Conservation (phyloP, 2,797 vertebrate species). For the Peromyscus attwateri region DNA sequence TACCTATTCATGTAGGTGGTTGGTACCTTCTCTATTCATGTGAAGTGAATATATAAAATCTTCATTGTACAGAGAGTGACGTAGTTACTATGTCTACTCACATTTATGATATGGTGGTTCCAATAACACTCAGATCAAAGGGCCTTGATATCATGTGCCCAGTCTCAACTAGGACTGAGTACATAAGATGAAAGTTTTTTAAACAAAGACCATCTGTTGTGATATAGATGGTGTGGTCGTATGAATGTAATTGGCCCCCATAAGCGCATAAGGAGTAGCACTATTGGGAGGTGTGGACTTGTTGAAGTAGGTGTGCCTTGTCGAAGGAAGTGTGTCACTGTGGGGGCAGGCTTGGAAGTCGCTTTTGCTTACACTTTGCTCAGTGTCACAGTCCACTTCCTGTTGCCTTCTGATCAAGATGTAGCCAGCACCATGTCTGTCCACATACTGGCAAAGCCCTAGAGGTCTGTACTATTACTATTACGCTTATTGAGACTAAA, state of each 20-base stretch:
- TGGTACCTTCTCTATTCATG: not conserved
- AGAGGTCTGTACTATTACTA: not conserved
- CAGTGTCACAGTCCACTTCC: not conserved
- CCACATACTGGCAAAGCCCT: not conserved
- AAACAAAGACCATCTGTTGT: not conserved
- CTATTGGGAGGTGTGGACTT: not conserved
- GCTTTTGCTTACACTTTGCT: not conserved
- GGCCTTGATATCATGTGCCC: not conserved
- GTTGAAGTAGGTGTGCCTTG: not conserved
- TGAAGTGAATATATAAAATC: not conserved
- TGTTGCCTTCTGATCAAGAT: not conserved
- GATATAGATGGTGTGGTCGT: not conserved
- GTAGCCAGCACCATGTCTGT: not conserved
- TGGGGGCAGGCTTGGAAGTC: not conserved
- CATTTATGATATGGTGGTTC: not conserved
- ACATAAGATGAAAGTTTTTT: constrained; percentile 12
- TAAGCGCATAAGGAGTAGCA: not conserved
- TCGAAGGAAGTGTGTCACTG: not conserved
- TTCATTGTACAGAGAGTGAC: not conserved
- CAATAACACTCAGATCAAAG: not conserved
- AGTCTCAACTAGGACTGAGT: not conserved
- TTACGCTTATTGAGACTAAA: not conserved
- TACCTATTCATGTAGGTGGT: not conserved
- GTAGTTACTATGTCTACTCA: not conserved
- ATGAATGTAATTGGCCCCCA: not conserved